Evolutionary conservation across 1,140 invertebrate species (phyloP).

Genomic region (Goniozus legneri): DNA sequence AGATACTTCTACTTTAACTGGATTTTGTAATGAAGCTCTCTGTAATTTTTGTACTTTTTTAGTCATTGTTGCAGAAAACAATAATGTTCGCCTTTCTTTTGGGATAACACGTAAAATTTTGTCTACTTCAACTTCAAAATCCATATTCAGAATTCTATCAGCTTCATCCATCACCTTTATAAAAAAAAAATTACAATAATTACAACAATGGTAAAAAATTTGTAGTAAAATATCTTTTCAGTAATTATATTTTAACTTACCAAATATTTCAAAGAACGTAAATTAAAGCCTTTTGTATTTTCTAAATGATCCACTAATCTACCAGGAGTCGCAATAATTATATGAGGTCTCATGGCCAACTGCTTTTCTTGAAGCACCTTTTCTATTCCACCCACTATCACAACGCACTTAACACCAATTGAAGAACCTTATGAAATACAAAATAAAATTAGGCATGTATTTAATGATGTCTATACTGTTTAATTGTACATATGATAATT

Average conservation of each 20-base stretch:
- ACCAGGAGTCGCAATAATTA: constrained; percentile 91
- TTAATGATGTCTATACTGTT: constrained; percentile 2
- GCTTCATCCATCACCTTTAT: constrained; percentile 89
- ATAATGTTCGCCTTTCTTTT: constrained; percentile 78
- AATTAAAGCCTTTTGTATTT: constrained; percentile 91
- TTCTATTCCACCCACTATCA: constrained; percentile 97
- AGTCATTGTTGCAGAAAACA: constrained; percentile 98
- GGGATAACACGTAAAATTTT: constrained; percentile 93
- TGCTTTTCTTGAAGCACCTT: constrained; percentile 90
- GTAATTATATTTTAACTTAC: constrained; percentile 51
- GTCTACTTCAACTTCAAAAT: constrained; percentile 94
- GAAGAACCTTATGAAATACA: constrained; percentile 56
- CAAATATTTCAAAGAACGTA: constrained; percentile 84
- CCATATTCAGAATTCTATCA: constrained; percentile 93
- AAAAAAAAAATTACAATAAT: constrained; percentile 9
- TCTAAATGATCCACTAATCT: constrained; percentile 86
- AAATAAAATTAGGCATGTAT: too few relatives aligned
- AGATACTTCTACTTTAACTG: constrained; percentile 93
- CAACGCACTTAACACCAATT: constrained; percentile 92
- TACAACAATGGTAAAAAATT: constrained; percentile 3
- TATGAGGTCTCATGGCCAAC: constrained; percentile 92
- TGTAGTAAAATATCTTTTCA: background rate
- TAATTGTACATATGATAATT: constrained; percentile 9
- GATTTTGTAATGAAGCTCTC: constrained; percentile 86
- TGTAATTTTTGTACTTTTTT: constrained; percentile 97